These are phyloP conservation scores for Motacilla tschutschensis DNA, from an alignment of 2,113 vertebrate species.

Conservation along the genomic window DNA sequence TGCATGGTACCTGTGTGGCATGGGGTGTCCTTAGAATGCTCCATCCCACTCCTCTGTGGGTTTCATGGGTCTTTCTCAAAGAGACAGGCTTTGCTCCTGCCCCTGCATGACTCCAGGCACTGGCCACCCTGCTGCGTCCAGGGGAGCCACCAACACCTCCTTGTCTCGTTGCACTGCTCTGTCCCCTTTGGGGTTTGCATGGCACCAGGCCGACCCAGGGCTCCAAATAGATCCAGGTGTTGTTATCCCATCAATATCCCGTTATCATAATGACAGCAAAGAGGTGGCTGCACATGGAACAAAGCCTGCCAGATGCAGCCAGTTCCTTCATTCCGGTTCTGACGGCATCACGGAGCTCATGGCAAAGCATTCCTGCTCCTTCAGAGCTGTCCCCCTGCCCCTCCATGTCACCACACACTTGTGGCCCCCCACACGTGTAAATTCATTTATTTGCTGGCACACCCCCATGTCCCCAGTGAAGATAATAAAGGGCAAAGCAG, in stretches of 20 bases:
- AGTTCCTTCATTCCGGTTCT: not conserved
- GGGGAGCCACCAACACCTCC: not conserved
- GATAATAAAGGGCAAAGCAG: not conserved
- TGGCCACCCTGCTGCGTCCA: no score
- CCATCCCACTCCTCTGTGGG: not conserved
- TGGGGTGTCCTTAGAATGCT: rapidly evolving
- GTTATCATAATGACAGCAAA: not conserved
- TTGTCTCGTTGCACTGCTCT: rapidly evolving
- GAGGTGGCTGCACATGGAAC: not conserved
- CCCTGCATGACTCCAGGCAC: not conserved
- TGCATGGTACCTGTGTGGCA: not conserved
- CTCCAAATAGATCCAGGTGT: not conserved
- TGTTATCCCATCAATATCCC: not conserved
- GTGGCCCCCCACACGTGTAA: rapidly evolving
- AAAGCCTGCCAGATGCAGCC: not conserved
- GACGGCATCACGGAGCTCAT: not conserved
- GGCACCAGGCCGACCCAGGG: not conserved
- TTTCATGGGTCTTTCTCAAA: not conserved
- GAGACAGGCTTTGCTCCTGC: not conserved
- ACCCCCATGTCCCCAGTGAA: not conserved
- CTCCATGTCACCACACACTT: not conserved
- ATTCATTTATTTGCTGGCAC: not conserved
- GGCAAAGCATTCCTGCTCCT: not conserved
- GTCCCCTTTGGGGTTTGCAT: not conserved
- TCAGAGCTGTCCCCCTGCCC: not conserved